Base-by-base conservation (phyloP, 53 echinoderm and acorn worm genomes). In the Astropecten irregularis region DNA sequence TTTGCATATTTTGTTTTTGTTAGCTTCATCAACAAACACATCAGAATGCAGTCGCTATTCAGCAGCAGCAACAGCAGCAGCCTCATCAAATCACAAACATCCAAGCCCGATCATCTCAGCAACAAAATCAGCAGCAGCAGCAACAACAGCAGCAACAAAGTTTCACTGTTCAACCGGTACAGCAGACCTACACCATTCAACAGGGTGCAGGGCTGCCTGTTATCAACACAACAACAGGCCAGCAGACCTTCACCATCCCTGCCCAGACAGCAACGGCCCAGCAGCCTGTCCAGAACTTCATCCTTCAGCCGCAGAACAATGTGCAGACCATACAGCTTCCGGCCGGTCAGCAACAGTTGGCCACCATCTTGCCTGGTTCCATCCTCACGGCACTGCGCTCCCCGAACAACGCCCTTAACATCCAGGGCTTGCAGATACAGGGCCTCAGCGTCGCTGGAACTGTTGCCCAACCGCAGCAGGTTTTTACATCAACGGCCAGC, bases 31-130 rank as follows among this genome's bases (percentile, higher is more conserved):
- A n/a, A n/a, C n/a, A n/a, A n/a, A n/a, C n/a, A n/a, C n/a, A n/a
- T 8, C 85, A 84, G 71, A 57, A 55, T 48, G 53, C 95, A 16
- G 82, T 89, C 9, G 81, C 89, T 29, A 20, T 92, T 10, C 92
- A 87, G 30, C 66, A 57, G 40, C 73, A 52, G n/a, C n/a, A n/a
- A 22, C 81, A 21, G 49, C 55, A 62, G 69, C 54, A 69, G 40
- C 54, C 83, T 73, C 42, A 63, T 29, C 63, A 84, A 58, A 31
- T 70, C 64, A 36, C 64, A 48, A 46, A 85, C 87, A 46, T 87
- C 60, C 36, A 79, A 46, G 49, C 79, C 11, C 61, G 79, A 30
- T 11, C 79, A 79, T 27, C 60, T 19, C 79, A 79, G 27, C 86
- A 64, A 29, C 69, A 58, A 11, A 44, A 32, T 19, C 79, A 79